Base-by-base conservation (phyloP, 2,888 invertebrate genomes). In the Ichneumoninae sp. region DNA sequence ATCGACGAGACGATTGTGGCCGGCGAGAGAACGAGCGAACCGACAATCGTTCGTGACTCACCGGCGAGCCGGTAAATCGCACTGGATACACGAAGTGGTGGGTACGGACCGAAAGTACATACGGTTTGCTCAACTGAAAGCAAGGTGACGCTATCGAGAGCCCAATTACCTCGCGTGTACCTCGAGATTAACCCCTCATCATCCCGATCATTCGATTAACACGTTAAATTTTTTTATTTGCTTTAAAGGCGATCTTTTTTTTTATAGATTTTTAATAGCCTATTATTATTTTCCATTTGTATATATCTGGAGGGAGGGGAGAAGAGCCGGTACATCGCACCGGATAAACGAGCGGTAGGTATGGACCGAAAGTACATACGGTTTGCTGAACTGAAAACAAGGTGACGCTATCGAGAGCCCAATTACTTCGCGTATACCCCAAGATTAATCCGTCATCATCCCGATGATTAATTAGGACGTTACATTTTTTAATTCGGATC, bases 361-460 rank as follows among this genome's bases (percentile, higher is more conserved):
- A 77, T 77, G 33, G 76, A 66, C 50, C 65, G 68, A 84, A 69
- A 77, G 77, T 44, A 40, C 65, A 65, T 36, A 75, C 80, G 40
- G 50, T 75, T 70, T 74, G 80, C 76, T 71, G 83, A 87, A 85
- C 78, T 79, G 71, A 86, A 79, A 81, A 62, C 62, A 68, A 79
- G 84, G 84, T 85, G 84, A 87, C 86, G 84, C 82, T 85, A 86
- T 86, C 83, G 79, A 79, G 71, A 50, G 84, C 77, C 82, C 87
- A 86, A 87, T 87, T 87, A 87, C 75, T 81, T 84, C 60, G 74
- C 77, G 81, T 10, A 44, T 52, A 57, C 65, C 81, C 44, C 65
- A 33, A 36, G 22, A 68, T 66, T 75, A 71, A 52, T 75, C 68
- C 71, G 66, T 84, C 78, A 75, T 78, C 81, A 70, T 82, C 60